These are phyloP conservation scores for Fragum whitleyi DNA, from an alignment of 2,888 invertebrate genomes.

Conservation along the genomic window DNA sequence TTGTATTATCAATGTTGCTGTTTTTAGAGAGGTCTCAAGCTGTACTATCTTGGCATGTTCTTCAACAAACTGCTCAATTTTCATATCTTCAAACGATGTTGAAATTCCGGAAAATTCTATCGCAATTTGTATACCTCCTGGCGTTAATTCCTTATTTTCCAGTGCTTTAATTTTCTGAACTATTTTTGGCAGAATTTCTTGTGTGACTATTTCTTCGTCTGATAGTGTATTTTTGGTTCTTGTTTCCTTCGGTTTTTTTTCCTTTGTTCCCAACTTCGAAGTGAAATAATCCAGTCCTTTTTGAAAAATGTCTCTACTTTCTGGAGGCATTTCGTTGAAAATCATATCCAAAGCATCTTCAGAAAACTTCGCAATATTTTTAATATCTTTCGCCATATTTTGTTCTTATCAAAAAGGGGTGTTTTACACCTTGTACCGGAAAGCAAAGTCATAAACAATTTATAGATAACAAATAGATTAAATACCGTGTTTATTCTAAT, in stretches of 20 bases:
- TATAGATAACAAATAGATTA: not conserved
- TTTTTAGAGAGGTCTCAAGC: conserved; percentile 1
- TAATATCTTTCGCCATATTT: conserved; percentile 21
- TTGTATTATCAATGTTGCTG: not conserved
- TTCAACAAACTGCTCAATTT: conserved; percentile 13
- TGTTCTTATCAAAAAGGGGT: conserved; percentile 9
- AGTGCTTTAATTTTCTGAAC: conserved; percentile 9
- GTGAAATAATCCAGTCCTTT: not conserved
- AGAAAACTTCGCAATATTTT: conserved; percentile 23
- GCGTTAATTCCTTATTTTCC: conserved; percentile 8
- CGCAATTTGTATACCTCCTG: conserved; percentile 1
- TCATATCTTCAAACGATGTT: conserved; percentile 3
- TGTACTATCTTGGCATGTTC: conserved; percentile 9
- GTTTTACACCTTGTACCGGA: conserved; percentile 15
- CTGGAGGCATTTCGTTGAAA: conserved; percentile 5
- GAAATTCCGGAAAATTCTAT: conserved; percentile 10
- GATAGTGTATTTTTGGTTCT: conserved; percentile 5
- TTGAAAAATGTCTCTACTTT: conserved; percentile 2
- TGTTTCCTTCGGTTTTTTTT: conserved; percentile 5
- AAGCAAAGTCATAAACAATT: not conserved
- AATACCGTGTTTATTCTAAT: not conserved
- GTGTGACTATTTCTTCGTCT: conserved; percentile 21
- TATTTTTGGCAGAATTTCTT: conserved; percentile 18
- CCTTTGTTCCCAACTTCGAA: conserved; percentile 5
- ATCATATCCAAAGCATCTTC: conserved; percentile 15